phyloP scores from a whole-genome alignment of 2,797 vertebrate genomes.

The Avahi laniger region DNA sequence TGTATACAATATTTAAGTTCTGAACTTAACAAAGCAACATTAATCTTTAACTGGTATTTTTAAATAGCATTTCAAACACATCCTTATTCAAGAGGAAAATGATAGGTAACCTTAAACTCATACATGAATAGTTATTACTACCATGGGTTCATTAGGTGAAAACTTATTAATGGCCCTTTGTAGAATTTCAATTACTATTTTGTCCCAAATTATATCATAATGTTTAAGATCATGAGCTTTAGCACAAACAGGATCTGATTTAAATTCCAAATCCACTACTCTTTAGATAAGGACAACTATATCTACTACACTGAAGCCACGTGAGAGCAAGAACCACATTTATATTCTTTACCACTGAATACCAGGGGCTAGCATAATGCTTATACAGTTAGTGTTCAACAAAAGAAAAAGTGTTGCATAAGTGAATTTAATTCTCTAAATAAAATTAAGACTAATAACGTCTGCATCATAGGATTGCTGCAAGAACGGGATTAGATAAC shows the following conservation, averaged over 20 bases:
- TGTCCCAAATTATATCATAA: background rate
- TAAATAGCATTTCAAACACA: background rate
- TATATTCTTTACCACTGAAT: background rate
- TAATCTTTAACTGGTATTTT: background rate
- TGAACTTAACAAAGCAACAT: background rate
- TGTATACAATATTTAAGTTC: background rate
- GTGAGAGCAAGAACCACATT: background rate
- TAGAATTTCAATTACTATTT: background rate
- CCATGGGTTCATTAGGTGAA: background rate
- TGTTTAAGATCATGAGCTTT: background rate
- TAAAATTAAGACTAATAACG: background rate
- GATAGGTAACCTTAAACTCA: background rate
- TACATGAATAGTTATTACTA: background rate
- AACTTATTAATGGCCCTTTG: background rate
- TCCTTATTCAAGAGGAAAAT: slow-evolving; percentile 10
- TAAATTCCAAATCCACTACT: background rate
- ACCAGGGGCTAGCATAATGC: background rate
- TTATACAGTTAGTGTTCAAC: background rate
- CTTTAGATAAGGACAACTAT: background rate
- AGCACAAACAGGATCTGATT: background rate
- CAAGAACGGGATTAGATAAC: background rate
- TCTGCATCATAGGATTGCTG: background rate
- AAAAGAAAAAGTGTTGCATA: background rate
- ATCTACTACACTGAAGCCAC: background rate
- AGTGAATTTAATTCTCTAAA: background rate